Conservation (phyloP, 2,113 vertebrate genomes). For the Otus sunia region DNA sequence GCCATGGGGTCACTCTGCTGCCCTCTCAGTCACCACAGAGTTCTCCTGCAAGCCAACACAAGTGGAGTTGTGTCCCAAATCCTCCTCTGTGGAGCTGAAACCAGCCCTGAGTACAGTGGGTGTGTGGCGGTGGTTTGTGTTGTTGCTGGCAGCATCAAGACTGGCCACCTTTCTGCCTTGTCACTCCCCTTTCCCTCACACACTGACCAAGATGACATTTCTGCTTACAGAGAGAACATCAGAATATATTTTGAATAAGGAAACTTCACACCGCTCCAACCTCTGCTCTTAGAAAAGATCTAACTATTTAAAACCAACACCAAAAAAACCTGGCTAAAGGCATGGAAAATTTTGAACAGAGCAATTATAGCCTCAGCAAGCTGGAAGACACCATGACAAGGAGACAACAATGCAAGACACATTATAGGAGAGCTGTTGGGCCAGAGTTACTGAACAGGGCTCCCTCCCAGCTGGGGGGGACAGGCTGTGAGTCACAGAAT, state of each 20-base stretch:
- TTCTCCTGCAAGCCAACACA: neutral
- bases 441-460: neutral
- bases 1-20: neutral
- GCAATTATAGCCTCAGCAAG: neutral
- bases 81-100: neutral
- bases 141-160: fast-evolving
- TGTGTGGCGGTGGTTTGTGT: fast-evolving
- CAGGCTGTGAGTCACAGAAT: neutral
- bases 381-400: neutral
- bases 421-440: neutral
- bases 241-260: neutral
- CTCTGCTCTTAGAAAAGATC: neutral
- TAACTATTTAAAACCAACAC: neutral
- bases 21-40: fast-evolving
- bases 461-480: fast-evolving
- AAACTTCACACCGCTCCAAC: neutral
- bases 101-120: neutral
- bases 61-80: neutral
- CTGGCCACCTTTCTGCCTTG: fast-evolving
- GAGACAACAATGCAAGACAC: fast-evolving
- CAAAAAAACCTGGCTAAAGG: neutral
- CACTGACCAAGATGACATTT: fast-evolving
- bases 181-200: neutral
- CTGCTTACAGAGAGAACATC: neutral
- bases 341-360: neutral